Base-by-base conservation (phyloP, 2,113 vertebrate species). In the Malaclemys terrapin region DNA sequence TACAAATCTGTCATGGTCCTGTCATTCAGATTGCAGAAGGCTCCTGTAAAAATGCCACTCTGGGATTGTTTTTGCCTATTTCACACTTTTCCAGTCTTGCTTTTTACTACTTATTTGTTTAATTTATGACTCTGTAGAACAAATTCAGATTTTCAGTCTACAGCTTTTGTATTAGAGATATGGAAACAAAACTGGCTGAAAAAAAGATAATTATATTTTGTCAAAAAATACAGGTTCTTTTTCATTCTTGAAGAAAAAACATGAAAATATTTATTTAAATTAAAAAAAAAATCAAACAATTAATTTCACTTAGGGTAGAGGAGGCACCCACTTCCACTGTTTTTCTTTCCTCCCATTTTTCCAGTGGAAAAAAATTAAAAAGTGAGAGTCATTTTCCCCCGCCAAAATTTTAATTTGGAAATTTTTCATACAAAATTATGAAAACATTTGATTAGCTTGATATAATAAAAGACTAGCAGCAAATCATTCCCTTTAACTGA, bases 181-280 rank as follows among this genome's bases (percentile, higher is more conserved):
- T 19, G 91, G 93, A 97, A 97, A 84, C 20, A 96, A 27, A 31
- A 25, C 19, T 78, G 42, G 42, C n/a, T 69, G 88, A 86, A 89
- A 96, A 93, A 93, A 75, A 35, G 5, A 13, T 31, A 35, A 62
- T 62, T 22, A 54, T 31, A 62, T 31, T 31, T 62, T 35, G 59
- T 35, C 29, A 62, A 62, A 31, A 62, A 62, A 14, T 27, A 84
- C 24, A 35, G 0, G 49, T 12, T 49, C 69, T 53, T 45, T 81
- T 53, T 85, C 87, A 85, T 86, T 94, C 87, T 93, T 89, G 42
- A 54, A 82, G 38, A 6, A 87, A 35, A 75, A 87, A 53, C 80
- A 91, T 94, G 95, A 78, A 42, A 88, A 88, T 75, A 89, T 20
- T 42, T 80, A 88, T 96, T 87, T 93, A 62, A 87, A 88, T 12